Base-by-base conservation (phyloP, 2,113 vertebrate species). In the Acinonyx jubatus region DNA sequence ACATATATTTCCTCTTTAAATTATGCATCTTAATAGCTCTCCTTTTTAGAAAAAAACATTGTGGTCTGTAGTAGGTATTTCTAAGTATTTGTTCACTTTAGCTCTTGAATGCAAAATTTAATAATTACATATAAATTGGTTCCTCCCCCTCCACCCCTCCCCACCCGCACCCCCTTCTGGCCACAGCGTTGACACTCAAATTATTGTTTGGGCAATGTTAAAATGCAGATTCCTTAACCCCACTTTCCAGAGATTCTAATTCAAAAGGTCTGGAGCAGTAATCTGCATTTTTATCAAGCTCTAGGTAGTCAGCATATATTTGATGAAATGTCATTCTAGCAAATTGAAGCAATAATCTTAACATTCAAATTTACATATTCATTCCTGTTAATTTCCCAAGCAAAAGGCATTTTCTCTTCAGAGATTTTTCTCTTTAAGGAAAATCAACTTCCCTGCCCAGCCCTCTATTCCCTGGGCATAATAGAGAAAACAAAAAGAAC, bases 1-100 rank as follows among this genome's bases (percentile, higher is more conserved):
- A 98, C 61, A 50, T 97, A 93, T 73, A 98, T 98, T 97, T 89
- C 73, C 93, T 89, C 8, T 96, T 41, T 96, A 98, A 93, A 91
- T 83, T 96, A 96, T 91, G 66, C 81, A 97, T 98, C 93, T 83
- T 96, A 79, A 95, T 98, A 98, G 63, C 25, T 69, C 48, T 71
- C 7, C 15, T 52, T 97, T 93, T 79, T 76, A 93, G 14, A 76
- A 45, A 94, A 94, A 68, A 61, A 21, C 76, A 80, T 16, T 80
- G 33, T 63, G 55, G 82, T 94, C 48, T 91, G 7, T 74, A 85
- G 52, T 86, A 85, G 27, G 29, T 87, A 95, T 95, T 96, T 92
- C 76, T 87, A 96, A 94, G 97, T 94, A 96, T 94, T 96, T 95
- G 19, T 94, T 96, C 73, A 89, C 65, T 97, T 95, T 91, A 82